Evolutionary conservation across 2,113 vertebrate genomes (phyloP).

Genomic region (Hiodon tergisus): DNA sequence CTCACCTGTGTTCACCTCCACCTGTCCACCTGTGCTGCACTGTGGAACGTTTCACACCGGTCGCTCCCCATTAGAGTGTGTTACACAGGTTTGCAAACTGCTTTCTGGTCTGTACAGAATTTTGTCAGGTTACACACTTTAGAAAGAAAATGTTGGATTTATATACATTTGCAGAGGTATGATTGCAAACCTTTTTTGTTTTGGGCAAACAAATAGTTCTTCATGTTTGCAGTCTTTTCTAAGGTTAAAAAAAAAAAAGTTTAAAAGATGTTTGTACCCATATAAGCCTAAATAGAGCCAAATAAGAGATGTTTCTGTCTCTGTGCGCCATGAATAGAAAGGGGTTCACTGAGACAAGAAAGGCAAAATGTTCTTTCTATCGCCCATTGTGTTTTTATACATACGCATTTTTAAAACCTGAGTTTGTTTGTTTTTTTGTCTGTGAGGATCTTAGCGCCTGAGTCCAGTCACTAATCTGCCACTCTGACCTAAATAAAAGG

Average conservation of each 20-base stretch:
- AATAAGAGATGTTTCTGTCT: constrained; percentile 54
- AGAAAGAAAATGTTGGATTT: constrained; percentile 13
- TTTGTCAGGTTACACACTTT: constrained; percentile 15
- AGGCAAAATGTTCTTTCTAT: constrained; percentile 62
- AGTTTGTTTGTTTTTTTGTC: constrained; percentile 65
- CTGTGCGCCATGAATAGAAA: constrained; percentile 35
- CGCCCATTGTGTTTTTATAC: constrained; percentile 75
- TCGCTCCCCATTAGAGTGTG: constrained; percentile 42
- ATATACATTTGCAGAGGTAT: constrained; percentile 22
- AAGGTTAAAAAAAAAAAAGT: constrained; percentile 49
- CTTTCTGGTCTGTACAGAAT: constrained; percentile 18
- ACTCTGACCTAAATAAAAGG: constrained; percentile 75
- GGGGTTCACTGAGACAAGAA: constrained; percentile 11
- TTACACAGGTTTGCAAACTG: constrained; percentile 37
- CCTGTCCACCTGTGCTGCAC: constrained; percentile 35
- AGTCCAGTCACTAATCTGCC: constrained; percentile 75
- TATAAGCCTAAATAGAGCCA: constrained; percentile 63
- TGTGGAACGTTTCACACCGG: constrained; percentile 46
- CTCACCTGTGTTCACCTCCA: constrained; percentile 22
- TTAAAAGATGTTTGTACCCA: constrained; percentile 62
- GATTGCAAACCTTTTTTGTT: constrained; percentile 3
- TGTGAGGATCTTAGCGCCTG: constrained; percentile 59
- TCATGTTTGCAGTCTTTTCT: constrained; percentile 59
- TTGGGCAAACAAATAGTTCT: constrained; percentile 8
- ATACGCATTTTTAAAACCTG: constrained; percentile 74